Conservation (phyloP, 2,113 vertebrate species). For the Xyliphius kryptos region DNA sequence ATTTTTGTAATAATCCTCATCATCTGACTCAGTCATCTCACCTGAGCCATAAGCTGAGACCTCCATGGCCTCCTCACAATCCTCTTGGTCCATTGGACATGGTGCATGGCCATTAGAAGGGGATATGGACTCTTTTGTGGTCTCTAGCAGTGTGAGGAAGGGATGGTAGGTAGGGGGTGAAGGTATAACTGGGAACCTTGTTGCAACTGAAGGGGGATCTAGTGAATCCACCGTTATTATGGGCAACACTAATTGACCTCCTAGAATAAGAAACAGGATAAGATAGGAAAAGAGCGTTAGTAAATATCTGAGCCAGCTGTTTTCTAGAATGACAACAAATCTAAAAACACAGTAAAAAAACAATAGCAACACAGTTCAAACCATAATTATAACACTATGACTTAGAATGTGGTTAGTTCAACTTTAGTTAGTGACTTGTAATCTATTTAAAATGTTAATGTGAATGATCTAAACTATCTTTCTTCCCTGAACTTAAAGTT, state of each 20-base stretch:
- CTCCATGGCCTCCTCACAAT: constrained; percentile 83
- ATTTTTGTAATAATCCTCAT: constrained; percentile 90
- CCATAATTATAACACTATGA: constrained; percentile 63
- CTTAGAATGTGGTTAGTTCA: constrained; percentile 64
- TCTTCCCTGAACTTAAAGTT: constrained; percentile 28
- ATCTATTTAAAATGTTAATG: constrained; percentile 52
- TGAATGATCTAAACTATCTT: constrained; percentile 40
- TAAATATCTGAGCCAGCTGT: constrained; percentile 33
- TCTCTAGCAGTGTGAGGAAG: constrained; percentile 76
- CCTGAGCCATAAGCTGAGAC: constrained; percentile 86
- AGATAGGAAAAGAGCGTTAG: constrained; percentile 59
- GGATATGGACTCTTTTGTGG: constrained; percentile 79
- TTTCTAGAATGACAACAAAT: too few species aligned
- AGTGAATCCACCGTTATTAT: constrained; percentile 91
- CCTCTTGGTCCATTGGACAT: constrained; percentile 80
- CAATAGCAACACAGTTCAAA: constrained; percentile 36
- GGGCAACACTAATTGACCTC: constrained; percentile 93
- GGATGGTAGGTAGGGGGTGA: constrained; percentile 81
- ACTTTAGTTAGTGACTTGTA: constrained; percentile 52
- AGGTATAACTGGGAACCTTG: constrained; percentile 81
- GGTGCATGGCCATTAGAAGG: constrained; percentile 64
- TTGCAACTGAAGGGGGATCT: constrained; percentile 86
- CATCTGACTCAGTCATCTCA: constrained; percentile 86
- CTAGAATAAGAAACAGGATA: constrained; percentile 79
- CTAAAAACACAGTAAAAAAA: constrained; percentile 55